Evolutionary conservation across 1,140 invertebrate species (phyloP).

Genomic region (Chironomus tepperi): DNA sequence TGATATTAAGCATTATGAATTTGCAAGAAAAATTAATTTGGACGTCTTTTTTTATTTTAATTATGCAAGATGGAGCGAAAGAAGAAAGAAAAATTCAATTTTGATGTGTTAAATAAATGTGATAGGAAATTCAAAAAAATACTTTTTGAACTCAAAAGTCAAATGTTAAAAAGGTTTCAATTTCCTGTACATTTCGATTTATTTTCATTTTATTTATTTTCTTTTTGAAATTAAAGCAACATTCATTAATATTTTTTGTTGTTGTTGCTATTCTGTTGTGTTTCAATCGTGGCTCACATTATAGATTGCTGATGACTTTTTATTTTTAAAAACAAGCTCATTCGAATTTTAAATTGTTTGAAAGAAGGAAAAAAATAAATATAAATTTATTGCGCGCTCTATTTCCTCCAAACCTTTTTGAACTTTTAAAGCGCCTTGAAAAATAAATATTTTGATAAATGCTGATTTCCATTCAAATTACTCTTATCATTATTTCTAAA

Average conservation of each 20-base stretch:
- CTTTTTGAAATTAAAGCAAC: background rate
- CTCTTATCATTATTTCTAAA: background rate
- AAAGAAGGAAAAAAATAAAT: constrained; percentile 4
- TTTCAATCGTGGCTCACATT: background rate
- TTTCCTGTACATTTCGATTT: constrained; percentile 10
- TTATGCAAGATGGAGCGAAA: background rate
- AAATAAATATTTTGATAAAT: no score
- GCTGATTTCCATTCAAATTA: no score
- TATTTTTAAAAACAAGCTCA: background rate
- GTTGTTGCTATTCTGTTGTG: no score
- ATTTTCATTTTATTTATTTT: background rate
- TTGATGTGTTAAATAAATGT: background rate
- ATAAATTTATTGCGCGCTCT: constrained; percentile 18
- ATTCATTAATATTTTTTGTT: background rate
- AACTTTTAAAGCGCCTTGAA: background rate
- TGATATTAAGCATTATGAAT: background rate
- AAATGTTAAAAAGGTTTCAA: background rate
- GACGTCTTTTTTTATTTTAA: background rate
- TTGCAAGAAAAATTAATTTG: background rate
- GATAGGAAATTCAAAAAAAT: background rate
- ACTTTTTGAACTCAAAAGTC: background rate
- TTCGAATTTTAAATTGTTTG: background rate
- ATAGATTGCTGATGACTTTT: background rate
- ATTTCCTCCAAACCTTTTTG: constrained; percentile 5
- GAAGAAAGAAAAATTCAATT: background rate